A percentile compares a stretch with the other conserved stretches of the same genome.
Evolutionary conservation across 2,113 vertebrate genomes (phyloP).

Genomic region (Pseudonaja textilis): DNA sequence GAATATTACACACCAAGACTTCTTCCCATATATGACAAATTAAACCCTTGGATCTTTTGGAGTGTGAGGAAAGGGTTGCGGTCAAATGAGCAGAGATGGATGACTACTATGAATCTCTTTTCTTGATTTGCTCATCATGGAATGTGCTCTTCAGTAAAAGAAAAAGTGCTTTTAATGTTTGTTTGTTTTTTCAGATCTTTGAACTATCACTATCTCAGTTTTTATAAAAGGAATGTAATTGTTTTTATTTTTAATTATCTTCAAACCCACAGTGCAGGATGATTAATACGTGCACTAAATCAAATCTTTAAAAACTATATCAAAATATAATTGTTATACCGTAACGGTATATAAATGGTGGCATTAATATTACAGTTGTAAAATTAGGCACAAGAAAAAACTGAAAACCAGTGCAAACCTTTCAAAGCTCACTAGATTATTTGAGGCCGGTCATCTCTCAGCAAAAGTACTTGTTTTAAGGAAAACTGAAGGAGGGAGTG

Average conservation of each 20-base stretch:
- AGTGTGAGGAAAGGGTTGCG: neutral
- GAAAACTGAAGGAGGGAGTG: neutral
- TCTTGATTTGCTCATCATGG: neutral
- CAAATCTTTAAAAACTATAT: neutral
- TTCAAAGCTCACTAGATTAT: neutral
- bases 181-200: neutral
- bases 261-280: neutral
- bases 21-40: neutral
- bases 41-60: neutral
- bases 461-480: neutral
- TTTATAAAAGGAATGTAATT: neutral
- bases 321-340: neutral
- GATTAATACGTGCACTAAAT: neutral
- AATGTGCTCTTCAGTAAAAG: neutral
- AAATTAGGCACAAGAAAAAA: neutral
- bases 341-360: neutral
- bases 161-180: neutral
- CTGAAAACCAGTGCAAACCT: neutral
- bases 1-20: neutral
- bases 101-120: neutral
- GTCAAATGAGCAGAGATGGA: neutral
- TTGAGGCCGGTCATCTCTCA: neutral
- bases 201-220: neutral
- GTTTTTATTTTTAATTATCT: neutral
- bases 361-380: neutral